phyloP scores from a whole-genome alignment of 2,888 invertebrate genomes.

The Eupithecia centaureata region DNA sequence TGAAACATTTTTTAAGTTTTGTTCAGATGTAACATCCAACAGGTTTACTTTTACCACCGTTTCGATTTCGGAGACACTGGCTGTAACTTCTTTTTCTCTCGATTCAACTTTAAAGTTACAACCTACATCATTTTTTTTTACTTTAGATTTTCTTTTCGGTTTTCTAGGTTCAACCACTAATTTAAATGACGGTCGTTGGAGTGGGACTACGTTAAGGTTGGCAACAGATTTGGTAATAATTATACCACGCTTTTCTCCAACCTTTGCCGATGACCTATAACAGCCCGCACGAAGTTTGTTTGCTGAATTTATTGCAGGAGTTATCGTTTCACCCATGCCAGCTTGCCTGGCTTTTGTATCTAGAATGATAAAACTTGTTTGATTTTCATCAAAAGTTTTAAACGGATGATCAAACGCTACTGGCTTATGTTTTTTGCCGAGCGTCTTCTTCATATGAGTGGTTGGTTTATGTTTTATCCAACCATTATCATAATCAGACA shows the following conservation, averaged over 20 bases:
- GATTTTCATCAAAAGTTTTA: slow-evolving; percentile 14
- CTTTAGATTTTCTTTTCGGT: neutral
- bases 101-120: neutral
- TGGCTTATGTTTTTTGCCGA: slow-evolving; percentile 25
- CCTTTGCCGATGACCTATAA: neutral
- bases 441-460: slow-evolving; percentile 39
- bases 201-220: neutral
- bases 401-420: slow-evolving; percentile 20
- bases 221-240: slow-evolving; percentile 1
- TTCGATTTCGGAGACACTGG: neutral
- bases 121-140: neutral
- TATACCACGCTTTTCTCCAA: neutral
- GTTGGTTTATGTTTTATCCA: slow-evolving; percentile 41
- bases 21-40: neutral
- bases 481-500: slow-evolving; percentile 26
- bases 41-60: neutral
- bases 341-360: neutral
- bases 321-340: slow-evolving; percentile 36
- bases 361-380: neutral
- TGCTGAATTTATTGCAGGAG: neutral
- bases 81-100: neutral
- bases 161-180: neutral
- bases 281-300: slow-evolving; percentile 1
- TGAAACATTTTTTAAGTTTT: neutral
- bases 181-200: neutral